phyloP scores from a whole-genome alignment of 2,113 vertebrate species.

The Nyctibius bracteatus region DNA sequence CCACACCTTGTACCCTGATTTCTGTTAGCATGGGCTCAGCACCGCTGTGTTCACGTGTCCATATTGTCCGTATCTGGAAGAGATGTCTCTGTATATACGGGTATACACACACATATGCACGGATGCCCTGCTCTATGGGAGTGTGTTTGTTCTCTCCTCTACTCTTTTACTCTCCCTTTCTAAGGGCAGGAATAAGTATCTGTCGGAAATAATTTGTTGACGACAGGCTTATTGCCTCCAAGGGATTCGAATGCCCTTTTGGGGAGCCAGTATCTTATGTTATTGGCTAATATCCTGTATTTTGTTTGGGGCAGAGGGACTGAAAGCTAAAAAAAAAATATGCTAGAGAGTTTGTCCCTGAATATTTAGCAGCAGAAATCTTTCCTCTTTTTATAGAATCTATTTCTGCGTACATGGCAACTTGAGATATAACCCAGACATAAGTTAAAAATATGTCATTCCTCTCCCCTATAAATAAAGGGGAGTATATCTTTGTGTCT shows the following conservation, averaged over 20 bases:
- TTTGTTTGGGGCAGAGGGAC: background rate
- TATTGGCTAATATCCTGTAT: background rate
- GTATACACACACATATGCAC: background rate
- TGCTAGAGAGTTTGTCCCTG: background rate
- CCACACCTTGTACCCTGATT: background rate
- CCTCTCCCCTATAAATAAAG: background rate
- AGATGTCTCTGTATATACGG: background rate
- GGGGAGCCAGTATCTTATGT: background rate
- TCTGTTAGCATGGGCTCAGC: background rate
- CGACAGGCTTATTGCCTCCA: conserved; percentile 8
- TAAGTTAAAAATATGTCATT: background rate
- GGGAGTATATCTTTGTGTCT: background rate
- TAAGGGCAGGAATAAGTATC: conserved; percentile 16
- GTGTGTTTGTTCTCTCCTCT: background rate
- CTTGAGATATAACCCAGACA: background rate
- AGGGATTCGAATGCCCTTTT: conserved; percentile 41
- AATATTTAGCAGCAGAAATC: background rate
- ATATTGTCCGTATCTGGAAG: background rate
- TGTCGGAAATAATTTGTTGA: conserved; percentile 56
- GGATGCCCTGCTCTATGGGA: background rate
- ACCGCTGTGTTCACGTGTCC: background rate
- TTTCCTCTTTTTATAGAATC: background rate
- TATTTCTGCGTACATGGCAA: accelerated
- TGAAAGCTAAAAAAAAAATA: background rate
- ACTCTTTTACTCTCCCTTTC: background rate